phyloP scores from a whole-genome alignment of 2,888 invertebrate species.

The Zygaena filipendulae region DNA sequence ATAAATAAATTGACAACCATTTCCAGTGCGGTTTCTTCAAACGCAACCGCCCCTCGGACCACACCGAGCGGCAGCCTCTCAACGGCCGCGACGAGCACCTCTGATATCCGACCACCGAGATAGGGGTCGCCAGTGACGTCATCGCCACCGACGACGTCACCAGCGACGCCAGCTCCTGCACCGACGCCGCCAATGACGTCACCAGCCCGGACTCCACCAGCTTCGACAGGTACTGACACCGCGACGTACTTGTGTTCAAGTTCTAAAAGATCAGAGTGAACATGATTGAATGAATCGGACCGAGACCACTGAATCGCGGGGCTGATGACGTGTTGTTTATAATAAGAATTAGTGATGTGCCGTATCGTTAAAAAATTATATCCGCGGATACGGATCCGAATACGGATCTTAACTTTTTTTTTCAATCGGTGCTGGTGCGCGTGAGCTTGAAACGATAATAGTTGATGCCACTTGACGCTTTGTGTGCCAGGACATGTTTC shows the following conservation, averaged over 20 bases:
- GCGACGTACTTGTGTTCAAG: constrained; percentile 23
- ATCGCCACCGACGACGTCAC: constrained; percentile 27
- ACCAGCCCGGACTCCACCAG: constrained; percentile 56
- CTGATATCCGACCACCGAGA: constrained; percentile 61
- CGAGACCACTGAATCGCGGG: constrained; percentile 8
- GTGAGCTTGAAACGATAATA: too few species aligned
- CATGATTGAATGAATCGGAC: constrained; percentile 6
- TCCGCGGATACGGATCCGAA: too few species aligned
- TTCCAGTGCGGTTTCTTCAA: constrained; percentile 92
- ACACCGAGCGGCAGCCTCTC: constrained; percentile 86
- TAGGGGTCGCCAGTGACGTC: constrained; percentile 36
- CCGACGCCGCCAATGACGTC: constrained; percentile 59
- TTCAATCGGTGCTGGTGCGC: too few species aligned
- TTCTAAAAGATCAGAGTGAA: constrained; percentile 20
- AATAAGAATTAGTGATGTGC: too few species aligned
- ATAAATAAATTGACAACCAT: not conserved
- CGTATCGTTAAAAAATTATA: too few species aligned
- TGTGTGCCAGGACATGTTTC: too few species aligned
- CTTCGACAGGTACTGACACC: constrained; percentile 46
- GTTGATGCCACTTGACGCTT: too few species aligned
- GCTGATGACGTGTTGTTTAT: too few species aligned
- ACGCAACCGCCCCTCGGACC: constrained; percentile 84
- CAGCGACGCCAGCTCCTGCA: constrained; percentile 31
- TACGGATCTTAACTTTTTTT: too few species aligned
- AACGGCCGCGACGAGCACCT: constrained; percentile 85